phyloP scores from a whole-genome alignment of 64 coral and sea anemone genomes.

The Cladopsammia gracilis region DNA sequence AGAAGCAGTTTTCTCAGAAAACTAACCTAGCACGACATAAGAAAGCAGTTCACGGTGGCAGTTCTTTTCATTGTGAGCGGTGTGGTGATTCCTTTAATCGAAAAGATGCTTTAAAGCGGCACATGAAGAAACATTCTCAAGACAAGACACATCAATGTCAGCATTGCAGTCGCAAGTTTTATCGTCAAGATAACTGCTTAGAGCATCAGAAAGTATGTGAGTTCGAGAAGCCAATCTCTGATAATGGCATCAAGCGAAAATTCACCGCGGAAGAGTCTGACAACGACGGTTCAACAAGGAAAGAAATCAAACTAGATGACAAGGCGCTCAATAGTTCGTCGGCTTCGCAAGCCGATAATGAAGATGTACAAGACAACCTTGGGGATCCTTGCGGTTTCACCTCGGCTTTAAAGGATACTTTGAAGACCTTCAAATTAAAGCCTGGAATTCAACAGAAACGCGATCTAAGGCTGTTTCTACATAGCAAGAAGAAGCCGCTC shows the following conservation, averaged over 20 bases:
- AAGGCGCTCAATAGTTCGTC: too few species aligned
- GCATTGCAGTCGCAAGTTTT: slow-evolving; percentile 10
- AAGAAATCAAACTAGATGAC: too few species aligned
- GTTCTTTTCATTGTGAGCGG: not conserved
- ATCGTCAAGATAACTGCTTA: not conserved
- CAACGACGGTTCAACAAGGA: too few species aligned
- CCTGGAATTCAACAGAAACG: slow-evolving; percentile 17
- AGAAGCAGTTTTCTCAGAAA: slow-evolving; percentile 22
- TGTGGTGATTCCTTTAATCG: slow-evolving; percentile 16
- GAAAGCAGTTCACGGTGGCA: slow-evolving; percentile 24
- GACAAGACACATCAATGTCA: not conserved
- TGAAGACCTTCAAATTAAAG: slow-evolving; percentile 33
- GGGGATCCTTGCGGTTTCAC: slow-evolving; percentile 48
- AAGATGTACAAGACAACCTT: too few species aligned
- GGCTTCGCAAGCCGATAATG: too few species aligned
- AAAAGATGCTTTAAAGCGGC: slow-evolving; percentile 10
- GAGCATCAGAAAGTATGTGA: slow-evolving; percentile 18
- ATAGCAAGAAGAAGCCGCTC: not conserved
- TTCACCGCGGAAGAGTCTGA: too few species aligned
- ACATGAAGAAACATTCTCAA: slow-evolving; percentile 43
- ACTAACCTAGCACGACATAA: slow-evolving; percentile 30
- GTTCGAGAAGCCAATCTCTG: too few species aligned
- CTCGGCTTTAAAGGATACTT: slow-evolving; percentile 28
- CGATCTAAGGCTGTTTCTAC: slow-evolving; percentile 24
- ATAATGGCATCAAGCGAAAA: too few species aligned